phyloP scores from a whole-genome alignment of 2,113 vertebrate genomes.

The Misgurnus mizolepis region DNA sequence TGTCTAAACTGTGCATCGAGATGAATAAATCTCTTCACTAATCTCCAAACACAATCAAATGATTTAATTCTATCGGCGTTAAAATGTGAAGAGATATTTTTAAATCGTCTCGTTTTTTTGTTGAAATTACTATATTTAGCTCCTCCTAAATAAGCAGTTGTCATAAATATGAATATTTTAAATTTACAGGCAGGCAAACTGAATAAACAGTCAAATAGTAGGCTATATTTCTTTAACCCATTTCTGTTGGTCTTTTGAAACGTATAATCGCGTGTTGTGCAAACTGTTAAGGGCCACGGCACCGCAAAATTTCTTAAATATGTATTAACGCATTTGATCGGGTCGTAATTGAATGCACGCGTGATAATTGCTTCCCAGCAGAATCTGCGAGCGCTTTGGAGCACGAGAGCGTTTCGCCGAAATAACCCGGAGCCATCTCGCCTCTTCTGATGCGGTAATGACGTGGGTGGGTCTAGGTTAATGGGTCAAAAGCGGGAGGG shows the following conservation, averaged over 20 bases:
- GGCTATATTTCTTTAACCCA: not conserved
- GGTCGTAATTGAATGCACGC: constrained; percentile 69
- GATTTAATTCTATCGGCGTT: not conserved
- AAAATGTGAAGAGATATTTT: no score
- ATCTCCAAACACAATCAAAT: not conserved
- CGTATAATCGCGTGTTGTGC: constrained; percentile 28
- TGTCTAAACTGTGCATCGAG: not conserved
- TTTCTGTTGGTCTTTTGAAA: constrained; percentile 8
- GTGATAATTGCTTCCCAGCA: constrained; percentile 69
- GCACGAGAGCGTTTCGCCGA: constrained; percentile 57
- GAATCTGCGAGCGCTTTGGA: constrained; percentile 45
- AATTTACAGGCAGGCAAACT: not conserved
- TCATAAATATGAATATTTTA: not conserved
- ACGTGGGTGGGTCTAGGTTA: constrained; percentile 75
- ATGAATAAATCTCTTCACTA: not conserved
- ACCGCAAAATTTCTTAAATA: constrained; percentile 29
- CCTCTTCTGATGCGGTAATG: constrained; percentile 76
- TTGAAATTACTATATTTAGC: not conserved
- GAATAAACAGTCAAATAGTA: constrained; percentile 3
- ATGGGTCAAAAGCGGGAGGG: constrained; percentile 67
- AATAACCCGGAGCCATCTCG: constrained; percentile 71
- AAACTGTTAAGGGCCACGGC: constrained; percentile 7
- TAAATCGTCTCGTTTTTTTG: no score
- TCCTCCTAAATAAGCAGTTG: constrained; percentile 20
- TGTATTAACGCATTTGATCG: constrained; percentile 63